Percentiles rank a stretch among this genome's conserved stretches.
phyloP scores from a whole-genome alignment of 2,888 invertebrate genomes.

The Priapulus caudatus region DNA sequence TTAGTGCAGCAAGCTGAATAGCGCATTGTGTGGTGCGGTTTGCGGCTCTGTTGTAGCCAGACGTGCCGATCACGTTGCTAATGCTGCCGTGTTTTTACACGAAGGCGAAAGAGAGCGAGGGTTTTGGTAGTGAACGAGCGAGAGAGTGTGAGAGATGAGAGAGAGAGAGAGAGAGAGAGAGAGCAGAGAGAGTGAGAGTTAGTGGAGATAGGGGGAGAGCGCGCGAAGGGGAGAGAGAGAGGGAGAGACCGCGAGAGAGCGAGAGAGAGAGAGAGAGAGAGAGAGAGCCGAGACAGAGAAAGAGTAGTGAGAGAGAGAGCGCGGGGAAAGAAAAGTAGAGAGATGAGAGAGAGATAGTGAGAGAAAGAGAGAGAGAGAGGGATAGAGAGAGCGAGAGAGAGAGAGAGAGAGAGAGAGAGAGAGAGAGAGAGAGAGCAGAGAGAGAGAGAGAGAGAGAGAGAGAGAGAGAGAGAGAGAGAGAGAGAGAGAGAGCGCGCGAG shows the following conservation, averaged over 20 bases:
- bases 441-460: not conserved
- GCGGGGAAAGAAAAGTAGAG: no score
- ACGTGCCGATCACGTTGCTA: no score
- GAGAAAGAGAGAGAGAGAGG: not conserved
- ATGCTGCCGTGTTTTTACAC: no score
- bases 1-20: no score
- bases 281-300: not conserved
- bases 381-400: not conserved
- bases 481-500: not conserved
- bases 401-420: not conserved
- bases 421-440: not conserved
- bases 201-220: not conserved
- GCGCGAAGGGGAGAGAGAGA: not conserved
- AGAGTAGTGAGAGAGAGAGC: not conserved
- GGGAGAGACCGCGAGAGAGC: not conserved
- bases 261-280: not conserved
- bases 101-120: no score
- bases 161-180: not conserved
- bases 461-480: slow-evolving; percentile 3
- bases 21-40: no score
- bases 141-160: not conserved
- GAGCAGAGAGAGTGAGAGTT: not conserved
- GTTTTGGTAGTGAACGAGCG: no score
- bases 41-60: no score
- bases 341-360: not conserved